A percentile compares a stretch with the other conserved stretches of the same genome.
These are phyloP conservation scores for Carpatolechia fugitivella DNA, from an alignment of 2,888 invertebrate species.

Conservation along the genomic window DNA sequence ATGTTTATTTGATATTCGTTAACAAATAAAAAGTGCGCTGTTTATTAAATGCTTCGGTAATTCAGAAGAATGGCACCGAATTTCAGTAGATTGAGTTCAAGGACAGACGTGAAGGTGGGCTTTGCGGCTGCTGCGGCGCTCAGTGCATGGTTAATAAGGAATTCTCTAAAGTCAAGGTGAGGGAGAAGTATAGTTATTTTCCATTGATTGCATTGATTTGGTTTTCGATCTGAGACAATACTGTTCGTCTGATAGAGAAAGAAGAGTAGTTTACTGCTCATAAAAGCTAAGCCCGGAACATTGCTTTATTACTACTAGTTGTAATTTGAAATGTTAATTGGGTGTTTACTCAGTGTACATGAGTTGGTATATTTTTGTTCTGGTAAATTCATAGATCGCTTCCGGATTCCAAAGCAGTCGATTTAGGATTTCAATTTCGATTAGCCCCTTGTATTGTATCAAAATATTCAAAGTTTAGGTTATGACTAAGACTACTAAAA, in stretches of 20 bases:
- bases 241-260: no score
- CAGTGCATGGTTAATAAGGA: slow-evolving; percentile 78
- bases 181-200: slow-evolving; percentile 18
- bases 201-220: slow-evolving; percentile 25
- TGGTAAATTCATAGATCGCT: no score
- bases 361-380: no score
- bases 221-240: neutral
- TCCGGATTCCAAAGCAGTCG: no score
- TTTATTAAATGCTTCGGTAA: slow-evolving; percentile 18
- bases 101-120: slow-evolving; percentile 81
- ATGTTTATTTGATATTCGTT: slow-evolving; percentile 10
- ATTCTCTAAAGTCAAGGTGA: slow-evolving; percentile 75
- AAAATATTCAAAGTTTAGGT: no score
- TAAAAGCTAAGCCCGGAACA: no score
- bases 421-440: no score
- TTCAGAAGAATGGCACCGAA: slow-evolving; percentile 83
- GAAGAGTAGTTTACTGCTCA: no score
- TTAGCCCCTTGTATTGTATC: no score
- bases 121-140: slow-evolving; percentile 82
- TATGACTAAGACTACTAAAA: no score
- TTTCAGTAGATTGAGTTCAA: slow-evolving; percentile 86
- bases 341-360: no score
- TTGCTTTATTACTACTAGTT: no score
- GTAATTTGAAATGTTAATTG: neutral
- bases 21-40: slow-evolving; percentile 20